Percentiles rank a stretch among this genome's conserved stretches.
These are phyloP conservation scores for Drosophila eugracilis DNA, from an alignment of 1,140 invertebrate genomes.

Conservation along the genomic window DNA sequence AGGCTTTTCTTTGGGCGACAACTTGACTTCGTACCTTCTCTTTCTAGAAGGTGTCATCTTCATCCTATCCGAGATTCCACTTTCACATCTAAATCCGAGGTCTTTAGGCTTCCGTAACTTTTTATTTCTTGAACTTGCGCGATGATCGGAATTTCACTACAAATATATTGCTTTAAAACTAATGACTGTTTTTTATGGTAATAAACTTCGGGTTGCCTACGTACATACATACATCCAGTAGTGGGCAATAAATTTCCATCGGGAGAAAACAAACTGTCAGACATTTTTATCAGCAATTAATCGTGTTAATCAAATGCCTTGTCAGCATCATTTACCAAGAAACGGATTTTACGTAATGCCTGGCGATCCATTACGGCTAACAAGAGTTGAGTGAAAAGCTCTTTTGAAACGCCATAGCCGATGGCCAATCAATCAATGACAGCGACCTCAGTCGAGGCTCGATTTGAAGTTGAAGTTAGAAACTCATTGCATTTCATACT, in stretches of 20 bases:
- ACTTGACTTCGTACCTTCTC: no score
- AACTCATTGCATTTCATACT: conserved; percentile 72
- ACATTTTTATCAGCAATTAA: conserved; percentile 83
- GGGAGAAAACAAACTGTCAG: conserved; percentile 72
- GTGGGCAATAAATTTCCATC: conserved; percentile 38
- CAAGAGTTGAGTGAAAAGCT: conserved; percentile 66
- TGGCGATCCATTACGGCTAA: conserved; percentile 42
- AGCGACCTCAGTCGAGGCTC: conserved; percentile 25
- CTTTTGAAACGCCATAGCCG: conserved; percentile 49
- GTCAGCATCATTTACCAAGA: conserved; percentile 79
- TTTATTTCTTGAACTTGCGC: no score
- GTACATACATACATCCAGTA: conserved; percentile 66
- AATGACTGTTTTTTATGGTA: not conserved
- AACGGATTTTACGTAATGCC: conserved; percentile 68
- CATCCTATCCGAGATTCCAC: no score
- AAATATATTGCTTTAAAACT: no score
- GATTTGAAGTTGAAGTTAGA: conserved; percentile 47
- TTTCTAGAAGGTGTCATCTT: no score
- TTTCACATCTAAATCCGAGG: no score
- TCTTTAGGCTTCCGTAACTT: no score
- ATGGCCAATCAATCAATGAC: conserved; percentile 78
- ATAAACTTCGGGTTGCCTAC: conserved; percentile 4
- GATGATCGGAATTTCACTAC: no score
- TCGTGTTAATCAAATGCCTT: conserved; percentile 83
- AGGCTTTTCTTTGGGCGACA: no score